Evolutionary conservation across 2,113 vertebrate genomes (phyloP), one percentile per base, ranked within the genome.

Genomic region (Microtus ochrogaster): DNA sequence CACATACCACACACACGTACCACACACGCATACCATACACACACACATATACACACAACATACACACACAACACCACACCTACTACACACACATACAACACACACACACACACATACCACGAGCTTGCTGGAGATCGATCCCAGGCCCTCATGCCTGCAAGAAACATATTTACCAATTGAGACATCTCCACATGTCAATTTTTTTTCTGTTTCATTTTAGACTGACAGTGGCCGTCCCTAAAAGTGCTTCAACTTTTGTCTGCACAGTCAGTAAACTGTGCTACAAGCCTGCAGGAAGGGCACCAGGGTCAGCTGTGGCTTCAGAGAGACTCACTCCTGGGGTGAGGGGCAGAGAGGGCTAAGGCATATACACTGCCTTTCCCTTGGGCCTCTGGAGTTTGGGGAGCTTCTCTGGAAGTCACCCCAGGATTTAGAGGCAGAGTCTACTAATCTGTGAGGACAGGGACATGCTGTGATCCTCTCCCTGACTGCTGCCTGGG

Each of bases 381-480:
- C 94, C 78, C 95, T 61, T 0, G 85, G 90, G 36, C 55, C 91
- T 76, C 83, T 4, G 13, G 58, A 90, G 92, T 90, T 94, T 97
- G 94, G 88, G 91, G 83, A 90, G 91, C 73, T 94, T 97, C 91
- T 76, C 97, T 65, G 96, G 98, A 98, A 98, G 98, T 98, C 98
- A 98, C 94, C 86, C 47, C 94, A 89, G 1, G 98, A 98, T 99
- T 98, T 98, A 98, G 97, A 68, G 24, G 3, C 87, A 97, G 97
- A 63, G 97, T 98, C 98, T 98, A 92, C 98, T 98, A 98, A 98
- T 98, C 98, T 97, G 98, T 98, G 94, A 94, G 94, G 97, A 98
- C 97, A 98, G 94, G 97, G 81, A 89, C 49, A 55, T 82, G 94
- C 97, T 74, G 66, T 96, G 98, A 95, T 92, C 93, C 95, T 58